Percentiles rank a stretch among this genome's conserved stretches.
phyloP scores from a whole-genome alignment of 2,888 invertebrate genomes.

The Abrostola triplasia region DNA sequence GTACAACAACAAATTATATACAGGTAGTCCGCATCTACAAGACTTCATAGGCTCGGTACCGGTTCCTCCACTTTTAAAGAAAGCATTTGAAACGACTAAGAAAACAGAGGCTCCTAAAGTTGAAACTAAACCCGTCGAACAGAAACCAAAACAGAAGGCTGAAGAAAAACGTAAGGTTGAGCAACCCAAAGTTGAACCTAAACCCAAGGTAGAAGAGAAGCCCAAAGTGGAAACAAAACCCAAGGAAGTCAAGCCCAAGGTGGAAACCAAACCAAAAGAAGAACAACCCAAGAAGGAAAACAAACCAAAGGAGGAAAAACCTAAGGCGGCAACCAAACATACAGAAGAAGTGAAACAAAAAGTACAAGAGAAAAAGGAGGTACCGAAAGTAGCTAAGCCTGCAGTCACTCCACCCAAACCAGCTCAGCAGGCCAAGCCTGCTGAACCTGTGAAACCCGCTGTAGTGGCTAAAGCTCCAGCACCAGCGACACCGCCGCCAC shows the following conservation, averaged over 20 bases:
- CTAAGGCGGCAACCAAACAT: slow-evolving; percentile 35
- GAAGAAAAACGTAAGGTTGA: slow-evolving; percentile 40
- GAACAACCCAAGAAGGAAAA: slow-evolving; percentile 1
- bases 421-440: slow-evolving; percentile 38
- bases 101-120: slow-evolving; percentile 58
- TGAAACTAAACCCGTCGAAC: slow-evolving; percentile 49
- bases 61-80: slow-evolving; percentile 83
- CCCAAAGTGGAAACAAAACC: slow-evolving; percentile 51
- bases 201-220: slow-evolving; percentile 32
- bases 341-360: slow-evolving; percentile 33
- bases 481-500: slow-evolving; percentile 23
- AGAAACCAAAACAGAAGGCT: slow-evolving; percentile 39
- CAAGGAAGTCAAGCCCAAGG: slow-evolving; percentile 37
- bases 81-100: slow-evolving; percentile 66
- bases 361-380: slow-evolving; percentile 32
- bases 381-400: slow-evolving; percentile 51
- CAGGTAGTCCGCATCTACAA: slow-evolving; percentile 90
- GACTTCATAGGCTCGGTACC: slow-evolving; percentile 90
- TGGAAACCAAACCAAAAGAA: slow-evolving; percentile 18
- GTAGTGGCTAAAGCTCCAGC: slow-evolving; percentile 29
- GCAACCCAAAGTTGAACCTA: slow-evolving; percentile 46
- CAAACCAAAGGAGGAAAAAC: slow-evolving; percentile 28
- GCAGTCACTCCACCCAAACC: slow-evolving; percentile 42
- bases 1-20: slow-evolving; percentile 89
- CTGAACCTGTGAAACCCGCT: slow-evolving; percentile 48